Percentiles rank a stretch among this genome's conserved stretches.
Evolutionary conservation across 2,888 invertebrate species (phyloP).

Genomic region (Chymomyza fuscimana): DNA sequence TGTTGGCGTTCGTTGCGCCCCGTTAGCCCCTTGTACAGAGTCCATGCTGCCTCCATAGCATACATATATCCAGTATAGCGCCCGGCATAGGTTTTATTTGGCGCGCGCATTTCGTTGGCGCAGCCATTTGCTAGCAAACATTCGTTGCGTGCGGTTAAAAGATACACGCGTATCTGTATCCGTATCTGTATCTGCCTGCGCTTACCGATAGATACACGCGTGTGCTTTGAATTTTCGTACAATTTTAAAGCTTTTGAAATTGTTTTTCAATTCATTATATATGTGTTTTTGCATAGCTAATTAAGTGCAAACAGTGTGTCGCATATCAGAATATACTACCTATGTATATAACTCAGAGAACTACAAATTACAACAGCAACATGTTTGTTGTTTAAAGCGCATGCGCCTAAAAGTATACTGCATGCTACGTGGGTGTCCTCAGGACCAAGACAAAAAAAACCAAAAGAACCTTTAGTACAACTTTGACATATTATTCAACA

Average conservation of each 20-base stretch:
- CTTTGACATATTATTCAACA: slow-evolving; percentile 55
- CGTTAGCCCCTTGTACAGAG: background rate
- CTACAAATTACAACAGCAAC: slow-evolving; percentile 41
- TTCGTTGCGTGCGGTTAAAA: slow-evolving; percentile 63
- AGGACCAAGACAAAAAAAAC: slow-evolving; percentile 36
- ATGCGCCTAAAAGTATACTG: slow-evolving; percentile 56
- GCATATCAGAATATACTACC: background rate
- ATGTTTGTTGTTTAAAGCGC: slow-evolving; percentile 56
- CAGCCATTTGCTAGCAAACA: slow-evolving; percentile 61
- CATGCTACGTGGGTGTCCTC: slow-evolving; percentile 59
- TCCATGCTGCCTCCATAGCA: slow-evolving; percentile 4
- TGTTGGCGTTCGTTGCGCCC: slow-evolving; percentile 3
- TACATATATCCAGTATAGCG: slow-evolving; percentile 50
- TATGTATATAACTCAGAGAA: background rate
- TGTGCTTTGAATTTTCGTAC: background rate
- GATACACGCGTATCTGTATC: slow-evolving; percentile 20
- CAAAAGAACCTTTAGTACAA: slow-evolving; percentile 53
- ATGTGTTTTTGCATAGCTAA: background rate
- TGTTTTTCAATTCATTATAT: background rate
- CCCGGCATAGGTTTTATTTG: slow-evolving; percentile 65
- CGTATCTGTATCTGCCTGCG: background rate
- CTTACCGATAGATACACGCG: slow-evolving; percentile 7
- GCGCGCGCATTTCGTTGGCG: slow-evolving; percentile 54
- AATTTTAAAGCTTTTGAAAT: background rate
- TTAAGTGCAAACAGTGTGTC: slow-evolving; percentile 1